Base-by-base conservation (phyloP, 2,113 vertebrate genomes). In the Pelobates fuscus region DNA sequence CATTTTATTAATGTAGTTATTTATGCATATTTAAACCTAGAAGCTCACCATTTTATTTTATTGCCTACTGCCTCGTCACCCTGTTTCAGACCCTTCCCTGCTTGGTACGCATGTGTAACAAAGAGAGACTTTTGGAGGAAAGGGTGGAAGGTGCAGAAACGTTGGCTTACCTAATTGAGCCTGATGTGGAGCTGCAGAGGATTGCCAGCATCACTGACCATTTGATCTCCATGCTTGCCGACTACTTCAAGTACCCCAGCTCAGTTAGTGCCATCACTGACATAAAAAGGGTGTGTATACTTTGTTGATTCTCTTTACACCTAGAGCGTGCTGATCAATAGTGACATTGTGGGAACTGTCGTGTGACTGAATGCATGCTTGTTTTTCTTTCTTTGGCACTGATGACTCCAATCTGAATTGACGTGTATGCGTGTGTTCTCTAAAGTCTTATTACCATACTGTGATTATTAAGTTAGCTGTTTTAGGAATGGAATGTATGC, bases 221-320 rank as follows among this genome's bases (percentile, higher is more conserved):
- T 85, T 93, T 99, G 77, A 96, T 98, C 66, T 91, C 91, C 81
- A 98, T 97, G 97, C 87, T 99, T 78, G 96, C 97, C 0, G 97
- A 99, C 87, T 99, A 99, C 88, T 99, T 99, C 88, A 99, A 99
- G 82, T 99, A 99, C 79, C 97, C 97, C 78, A 99, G 95, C 89
- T 98, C 97, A 1, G 97, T 98, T 85, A 98, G 96, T 2, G 94
- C 97, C 81, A 99, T 99, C 90, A 91, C 96, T 1, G 97, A 99
- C 87, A 98, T 99, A 85, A 99, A 99, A 86, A 94, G 97, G 94
- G 97, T 98, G 86, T 2, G 93, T 86, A 80, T 61, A 46, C 26
- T 58, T 8, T 21, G n/a, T 25, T 12, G 32, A 10, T 5, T 58
- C 23, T 57, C 4, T 58, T 58, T 24, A 24, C 24, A 10, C 24